Percentiles rank a stretch among this genome's conserved stretches.
Conservation (phyloP, 1,140 invertebrate species). For the Drosophila subpulchrella region DNA sequence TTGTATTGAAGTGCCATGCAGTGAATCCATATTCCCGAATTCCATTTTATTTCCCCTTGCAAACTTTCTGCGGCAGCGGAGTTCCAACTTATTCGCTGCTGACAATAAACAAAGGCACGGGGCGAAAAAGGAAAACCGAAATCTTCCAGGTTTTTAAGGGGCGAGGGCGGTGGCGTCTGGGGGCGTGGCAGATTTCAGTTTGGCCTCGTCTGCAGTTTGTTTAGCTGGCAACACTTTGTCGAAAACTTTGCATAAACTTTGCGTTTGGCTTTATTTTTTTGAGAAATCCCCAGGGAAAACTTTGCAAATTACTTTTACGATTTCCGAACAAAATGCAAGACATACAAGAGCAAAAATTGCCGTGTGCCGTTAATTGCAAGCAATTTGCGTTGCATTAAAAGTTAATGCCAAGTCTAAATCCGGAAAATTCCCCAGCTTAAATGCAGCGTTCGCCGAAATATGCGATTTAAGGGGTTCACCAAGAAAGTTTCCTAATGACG, state of each 20-base stretch:
- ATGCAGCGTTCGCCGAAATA: background rate
- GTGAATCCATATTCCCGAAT: conserved; percentile 57
- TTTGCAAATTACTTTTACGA: conserved; percentile 70
- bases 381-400: conserved; percentile 76
- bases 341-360: conserved; percentile 42
- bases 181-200: conserved; percentile 28
- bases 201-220: conserved; percentile 59
- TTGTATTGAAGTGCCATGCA: conserved; percentile 22
- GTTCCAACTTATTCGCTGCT: conserved; percentile 52
- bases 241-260: conserved; percentile 65
- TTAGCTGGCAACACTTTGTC: conserved; percentile 78
- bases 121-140: conserved; percentile 24
- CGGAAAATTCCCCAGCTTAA: background rate
- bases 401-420: conserved; percentile 35
- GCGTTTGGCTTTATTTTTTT: conserved; percentile 34
- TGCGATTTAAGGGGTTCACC: conserved; percentile 4
- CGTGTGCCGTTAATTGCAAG: conserved; percentile 67
- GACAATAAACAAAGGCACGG: conserved; percentile 69
- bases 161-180: background rate
- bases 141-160: conserved; percentile 19
- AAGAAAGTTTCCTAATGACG: conserved; percentile 8
- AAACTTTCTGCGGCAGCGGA: conserved; percentile 47
- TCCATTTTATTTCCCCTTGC: conserved; percentile 57
- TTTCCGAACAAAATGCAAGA: conserved; percentile 38
- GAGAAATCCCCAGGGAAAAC: conserved; percentile 30